Conservation (phyloP, 2,797 vertebrate genomes). For the Pangasius sanitwongsei region DNA sequence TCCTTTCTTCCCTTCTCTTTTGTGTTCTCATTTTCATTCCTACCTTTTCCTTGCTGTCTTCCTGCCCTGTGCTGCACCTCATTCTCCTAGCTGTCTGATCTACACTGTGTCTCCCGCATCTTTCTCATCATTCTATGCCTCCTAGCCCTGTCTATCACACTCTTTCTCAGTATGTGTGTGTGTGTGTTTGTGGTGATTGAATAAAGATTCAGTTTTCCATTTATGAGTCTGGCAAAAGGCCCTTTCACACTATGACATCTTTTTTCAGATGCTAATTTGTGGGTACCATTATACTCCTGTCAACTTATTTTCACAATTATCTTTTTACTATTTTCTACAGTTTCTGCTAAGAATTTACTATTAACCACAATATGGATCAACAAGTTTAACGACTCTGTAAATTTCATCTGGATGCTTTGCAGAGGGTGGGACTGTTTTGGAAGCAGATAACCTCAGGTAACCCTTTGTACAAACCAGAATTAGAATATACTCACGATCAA, state of each 20-base stretch:
- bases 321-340: not conserved
- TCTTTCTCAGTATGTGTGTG: not conserved
- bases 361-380: not conserved
- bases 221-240: slow-evolving; percentile 14
- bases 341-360: not conserved
- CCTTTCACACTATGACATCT: slow-evolving; percentile 4
- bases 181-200: slow-evolving; percentile 24
- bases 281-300: not conserved
- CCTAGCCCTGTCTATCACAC: not conserved
- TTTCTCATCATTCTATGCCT: not conserved
- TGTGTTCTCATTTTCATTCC: slow-evolving; percentile 22
- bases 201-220: slow-evolving; percentile 31
- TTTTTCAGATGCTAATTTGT: not conserved
- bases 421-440: not conserved
- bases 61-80: slow-evolving; percentile 5
- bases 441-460: not conserved
- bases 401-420: not conserved
- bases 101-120: slow-evolving; percentile 10
- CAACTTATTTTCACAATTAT: not conserved
- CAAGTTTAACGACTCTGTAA: not conserved
- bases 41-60: not conserved
- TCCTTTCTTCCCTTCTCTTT: slow-evolving; percentile 21
- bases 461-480: not conserved
- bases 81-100: slow-evolving; percentile 16
- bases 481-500: not conserved